These are phyloP conservation scores for Notiomystis cincta DNA, from an alignment of 2,113 vertebrate species.

Conservation along the genomic window DNA sequence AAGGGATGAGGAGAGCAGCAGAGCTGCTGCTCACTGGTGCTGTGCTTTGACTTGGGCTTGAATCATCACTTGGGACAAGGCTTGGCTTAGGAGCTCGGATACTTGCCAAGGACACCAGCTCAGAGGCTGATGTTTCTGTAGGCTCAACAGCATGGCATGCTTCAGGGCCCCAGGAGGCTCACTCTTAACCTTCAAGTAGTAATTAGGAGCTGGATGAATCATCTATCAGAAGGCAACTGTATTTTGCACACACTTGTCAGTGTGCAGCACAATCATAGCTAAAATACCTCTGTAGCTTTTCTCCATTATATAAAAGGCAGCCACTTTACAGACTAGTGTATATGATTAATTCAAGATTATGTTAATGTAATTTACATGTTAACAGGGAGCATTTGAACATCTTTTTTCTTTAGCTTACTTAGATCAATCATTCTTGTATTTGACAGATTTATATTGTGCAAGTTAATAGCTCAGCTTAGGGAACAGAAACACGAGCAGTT, in stretches of 20 bases:
- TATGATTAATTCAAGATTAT: conserved; percentile 59
- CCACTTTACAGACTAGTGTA: conserved; percentile 22
- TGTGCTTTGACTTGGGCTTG: neutral
- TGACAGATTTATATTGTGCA: conserved; percentile 7
- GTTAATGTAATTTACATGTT: conserved; percentile 62
- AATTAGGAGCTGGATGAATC: neutral
- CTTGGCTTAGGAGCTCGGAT: neutral
- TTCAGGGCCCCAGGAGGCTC: neutral
- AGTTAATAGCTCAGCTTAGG: conserved; percentile 23
- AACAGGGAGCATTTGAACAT: conserved; percentile 31
- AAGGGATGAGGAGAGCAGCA: neutral
- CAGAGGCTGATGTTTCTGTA: neutral
- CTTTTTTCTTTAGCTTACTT: conserved; percentile 28
- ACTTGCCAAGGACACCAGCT: neutral
- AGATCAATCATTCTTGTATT: conserved; percentile 31
- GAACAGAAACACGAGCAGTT: neutral
- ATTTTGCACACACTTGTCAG: conserved; percentile 31
- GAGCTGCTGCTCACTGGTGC: neutral
- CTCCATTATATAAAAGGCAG: conserved; percentile 32
- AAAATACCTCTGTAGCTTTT: conserved; percentile 16
- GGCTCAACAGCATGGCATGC: neutral
- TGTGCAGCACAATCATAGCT: neutral
- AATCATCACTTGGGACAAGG: neutral
- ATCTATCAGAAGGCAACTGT: neutral
- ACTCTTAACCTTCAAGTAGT: conserved; percentile 27